Percentiles rank a stretch among this genome's conserved stretches.
Conservation (phyloP, 2,113 vertebrate genomes). For the Sander lucioperca region DNA sequence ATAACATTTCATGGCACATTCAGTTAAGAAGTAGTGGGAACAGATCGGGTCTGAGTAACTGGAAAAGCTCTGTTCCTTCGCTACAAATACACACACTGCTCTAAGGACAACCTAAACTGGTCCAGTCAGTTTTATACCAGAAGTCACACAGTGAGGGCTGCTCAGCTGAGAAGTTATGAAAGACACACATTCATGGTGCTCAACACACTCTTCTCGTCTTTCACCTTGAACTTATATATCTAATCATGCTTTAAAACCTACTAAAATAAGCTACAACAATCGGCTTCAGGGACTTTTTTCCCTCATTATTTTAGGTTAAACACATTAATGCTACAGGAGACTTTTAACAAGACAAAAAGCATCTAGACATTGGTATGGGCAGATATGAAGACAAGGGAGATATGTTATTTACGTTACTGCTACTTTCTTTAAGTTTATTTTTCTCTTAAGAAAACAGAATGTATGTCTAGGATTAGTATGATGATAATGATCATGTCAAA, state of each 20-base stretch:
- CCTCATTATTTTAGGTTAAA: not conserved
- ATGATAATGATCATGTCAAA: not conserved
- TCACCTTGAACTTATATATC: slow-evolving; percentile 10
- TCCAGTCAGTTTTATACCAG: slow-evolving; percentile 19
- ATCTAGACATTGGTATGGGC: not conserved
- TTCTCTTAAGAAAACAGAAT: not conserved
- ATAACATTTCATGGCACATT: slow-evolving; percentile 10
- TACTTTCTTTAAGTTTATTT: not conserved
- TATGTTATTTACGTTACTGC: not conserved
- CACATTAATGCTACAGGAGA: not conserved
- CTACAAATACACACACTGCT: not conserved
- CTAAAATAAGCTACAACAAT: not conserved
- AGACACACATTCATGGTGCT: slow-evolving; percentile 37
- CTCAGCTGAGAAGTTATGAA: slow-evolving; percentile 34
- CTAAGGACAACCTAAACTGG: slow-evolving; percentile 5
- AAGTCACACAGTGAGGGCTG: not conserved
- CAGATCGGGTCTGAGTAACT: not conserved
- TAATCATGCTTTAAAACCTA: not conserved
- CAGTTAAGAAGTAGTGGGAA: not conserved
- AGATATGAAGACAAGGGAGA: not conserved
- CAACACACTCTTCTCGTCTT: not conserved
- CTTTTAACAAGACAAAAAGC: not conserved
- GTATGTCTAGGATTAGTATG: not conserved
- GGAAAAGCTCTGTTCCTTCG: not conserved
- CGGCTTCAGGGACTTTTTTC: not conserved